Percentiles rank a stretch among this genome's conserved stretches.
Evolutionary conservation across 2,888 invertebrate genomes (phyloP).

Genomic region (Drosophila rellima): DNA sequence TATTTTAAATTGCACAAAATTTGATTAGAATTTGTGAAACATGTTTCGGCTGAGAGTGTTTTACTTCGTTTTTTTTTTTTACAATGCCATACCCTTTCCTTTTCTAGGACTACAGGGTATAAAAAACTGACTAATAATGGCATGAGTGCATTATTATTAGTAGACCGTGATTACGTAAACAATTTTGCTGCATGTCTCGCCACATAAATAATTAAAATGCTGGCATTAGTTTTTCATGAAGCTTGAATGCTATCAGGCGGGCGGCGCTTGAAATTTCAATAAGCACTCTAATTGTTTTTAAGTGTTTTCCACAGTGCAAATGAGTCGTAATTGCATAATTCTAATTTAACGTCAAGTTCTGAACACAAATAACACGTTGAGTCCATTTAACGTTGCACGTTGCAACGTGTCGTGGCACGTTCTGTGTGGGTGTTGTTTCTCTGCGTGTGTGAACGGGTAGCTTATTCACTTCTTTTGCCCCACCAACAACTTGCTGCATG

Average conservation of each 20-base stretch:
- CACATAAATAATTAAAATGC: constrained; percentile 71
- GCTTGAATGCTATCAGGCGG: constrained; percentile 39
- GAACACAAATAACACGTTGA: constrained; percentile 71
- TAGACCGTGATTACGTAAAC: constrained; percentile 54
- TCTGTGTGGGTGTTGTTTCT: constrained; percentile 16
- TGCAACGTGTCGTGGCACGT: constrained; percentile 2
- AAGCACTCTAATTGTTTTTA: constrained; percentile 79
- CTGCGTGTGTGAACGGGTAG: constrained; percentile 26
- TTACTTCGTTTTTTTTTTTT: too few species aligned
- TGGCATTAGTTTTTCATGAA: constrained; percentile 68
- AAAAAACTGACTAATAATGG: background rate
- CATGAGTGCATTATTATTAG: constrained; percentile 8
- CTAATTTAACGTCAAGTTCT: constrained; percentile 75
- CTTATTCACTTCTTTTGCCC: constrained; percentile 43
- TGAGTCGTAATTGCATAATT: constrained; percentile 81
- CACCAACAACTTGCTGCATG: constrained; percentile 38
- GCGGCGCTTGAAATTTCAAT: constrained; percentile 69
- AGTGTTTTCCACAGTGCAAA: constrained; percentile 73
- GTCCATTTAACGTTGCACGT: constrained; percentile 61
- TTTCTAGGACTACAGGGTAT: constrained; percentile 1
- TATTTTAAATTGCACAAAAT: too few species aligned
- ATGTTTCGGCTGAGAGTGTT: too few species aligned
- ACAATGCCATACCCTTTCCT: background rate
- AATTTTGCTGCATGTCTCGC: constrained; percentile 67
- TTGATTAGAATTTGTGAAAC: background rate